Base-by-base conservation (phyloP, 2,888 invertebrate species). In the Osedax frankpressi region DNA sequence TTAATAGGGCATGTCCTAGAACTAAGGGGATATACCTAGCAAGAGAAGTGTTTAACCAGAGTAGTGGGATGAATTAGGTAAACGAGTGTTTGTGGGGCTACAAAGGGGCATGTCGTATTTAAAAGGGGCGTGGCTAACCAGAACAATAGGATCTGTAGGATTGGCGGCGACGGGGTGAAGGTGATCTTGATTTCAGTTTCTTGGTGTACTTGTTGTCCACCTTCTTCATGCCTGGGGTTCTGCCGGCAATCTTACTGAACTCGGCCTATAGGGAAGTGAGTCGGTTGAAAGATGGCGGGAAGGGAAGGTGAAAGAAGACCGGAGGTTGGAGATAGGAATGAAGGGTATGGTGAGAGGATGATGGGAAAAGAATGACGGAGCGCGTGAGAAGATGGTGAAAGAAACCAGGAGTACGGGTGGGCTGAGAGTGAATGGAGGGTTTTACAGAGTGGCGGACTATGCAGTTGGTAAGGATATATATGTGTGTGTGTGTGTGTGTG, bases 151-250 rank as follows among this genome's bases (percentile, higher is more conserved):
- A 44, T 44, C 19, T 69, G 28, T 24, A 69, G 69, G 28, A 30
- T 26, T 28, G 25, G 27, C 11, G 14, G 1, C 28, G 27, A n/a
- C 29, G 28, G n/a, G 69, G 69, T 26, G 69, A 69, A 69, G 24
- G 14, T 11, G 69, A 69, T 69, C 69, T 28, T 30, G 28, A 28
- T n/a, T 28, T 69, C 25, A 30, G 27, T 24, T 28, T 26, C 27
- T 69, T 28, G 25, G 69, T 30, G 2, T 69, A 69, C 30, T 69
- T 69, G 29, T 30, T 69, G 19, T 69, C 30, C 25, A 69, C 11
- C 69, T 69, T 69, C 69, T 69, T 69, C 25, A 25, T 69, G 19
- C 69, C 69, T n/a, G 69, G 69, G 11, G 69, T 69, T 14, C 69
- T 28, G n/a, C 69, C 69, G 28, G 30, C 69, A 3, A 69, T 28